Evolutionary conservation across 1,140 invertebrate species (phyloP), one percentile per base, ranked within the genome.

Genomic region (Piezodorus guildinii): DNA sequence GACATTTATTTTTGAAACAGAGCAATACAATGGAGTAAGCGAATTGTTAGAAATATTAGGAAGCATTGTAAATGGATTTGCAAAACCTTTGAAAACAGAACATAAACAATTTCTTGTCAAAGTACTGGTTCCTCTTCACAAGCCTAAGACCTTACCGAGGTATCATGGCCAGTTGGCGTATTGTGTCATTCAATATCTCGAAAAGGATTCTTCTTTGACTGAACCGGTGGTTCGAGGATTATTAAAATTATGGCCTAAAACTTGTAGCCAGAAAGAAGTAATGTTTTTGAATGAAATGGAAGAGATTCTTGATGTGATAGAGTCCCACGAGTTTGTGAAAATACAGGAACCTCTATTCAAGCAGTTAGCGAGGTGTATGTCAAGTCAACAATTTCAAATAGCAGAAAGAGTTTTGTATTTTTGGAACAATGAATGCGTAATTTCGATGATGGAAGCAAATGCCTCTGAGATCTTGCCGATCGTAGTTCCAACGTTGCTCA

Each of bases 1-100:
- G 73, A 88, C 93, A 81, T 98, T 99, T 81, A 94, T 99, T 70
- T 99, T 98, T 79, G 96, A 99, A 82, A 99, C 96, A 68, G 96
- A 99, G 81, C 93, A 96, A 76, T 97, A 98, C 77, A 99, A 98
- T 78, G 96, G 96, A 68, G 92, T 98, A 67, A 94, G 92, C 66
- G 96, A 99, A 78, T 81, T 99, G 71, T 80, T 99, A 72, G 96
- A 99, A 85, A 98, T 99, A 76, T 82, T 99, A 76, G 96, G 96
- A 75, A 94, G 91, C 79, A 98, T 98, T 79, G 98, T 98, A 75
- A 98, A 98, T 78, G 95, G 95, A 65, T 98, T 98, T 81, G 95
- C 94, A 72, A 81, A 98, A 73, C 95, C 95, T 49, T 79, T 97
- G 72, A 97, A 97, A 80, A 83, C 88, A 71, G 94, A 97, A 81